A percentile compares a stretch with the other conserved stretches of the same genome.
These are phyloP conservation scores for Morinoia aosen DNA, from an alignment of 2,888 invertebrate species.

Conservation along the genomic window DNA sequence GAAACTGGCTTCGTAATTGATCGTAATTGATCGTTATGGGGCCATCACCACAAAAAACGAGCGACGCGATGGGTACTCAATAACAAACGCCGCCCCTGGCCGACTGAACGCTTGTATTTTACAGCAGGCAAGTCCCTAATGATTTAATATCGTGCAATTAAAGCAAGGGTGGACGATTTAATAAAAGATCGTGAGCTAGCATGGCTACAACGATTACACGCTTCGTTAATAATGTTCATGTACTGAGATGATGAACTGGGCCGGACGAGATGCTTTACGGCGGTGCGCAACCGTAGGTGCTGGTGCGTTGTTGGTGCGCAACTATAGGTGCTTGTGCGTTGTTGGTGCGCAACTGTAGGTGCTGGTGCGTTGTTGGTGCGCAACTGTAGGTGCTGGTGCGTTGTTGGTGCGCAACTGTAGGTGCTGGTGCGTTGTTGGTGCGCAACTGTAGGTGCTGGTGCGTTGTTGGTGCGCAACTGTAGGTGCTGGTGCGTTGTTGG, in stretches of 20 bases:
- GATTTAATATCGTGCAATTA: conserved; percentile 35
- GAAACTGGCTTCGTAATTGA: conserved; percentile 24
- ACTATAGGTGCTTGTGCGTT: neutral
- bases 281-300: neutral
- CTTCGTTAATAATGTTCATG: conserved; percentile 14
- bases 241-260: neutral
- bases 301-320: neutral
- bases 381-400: neutral
- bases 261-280: neutral
- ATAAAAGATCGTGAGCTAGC: neutral
- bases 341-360: neutral
- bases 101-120: neutral
- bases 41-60: conserved; percentile 1
- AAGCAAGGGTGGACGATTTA: neutral
- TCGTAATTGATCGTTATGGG: conserved; percentile 43
- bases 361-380: neutral
- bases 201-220: conserved; percentile 13
- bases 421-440: no score
- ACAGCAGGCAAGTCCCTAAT: conserved; percentile 3
- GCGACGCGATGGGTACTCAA: neutral
- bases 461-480: no score
- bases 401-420: neutral
- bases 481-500: no score
- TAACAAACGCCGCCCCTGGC: conserved; percentile 5
- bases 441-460: no score